These are phyloP conservation scores for Triops cancriformis DNA, from an alignment of 1,140 invertebrate genomes.

Conservation along the genomic window DNA sequence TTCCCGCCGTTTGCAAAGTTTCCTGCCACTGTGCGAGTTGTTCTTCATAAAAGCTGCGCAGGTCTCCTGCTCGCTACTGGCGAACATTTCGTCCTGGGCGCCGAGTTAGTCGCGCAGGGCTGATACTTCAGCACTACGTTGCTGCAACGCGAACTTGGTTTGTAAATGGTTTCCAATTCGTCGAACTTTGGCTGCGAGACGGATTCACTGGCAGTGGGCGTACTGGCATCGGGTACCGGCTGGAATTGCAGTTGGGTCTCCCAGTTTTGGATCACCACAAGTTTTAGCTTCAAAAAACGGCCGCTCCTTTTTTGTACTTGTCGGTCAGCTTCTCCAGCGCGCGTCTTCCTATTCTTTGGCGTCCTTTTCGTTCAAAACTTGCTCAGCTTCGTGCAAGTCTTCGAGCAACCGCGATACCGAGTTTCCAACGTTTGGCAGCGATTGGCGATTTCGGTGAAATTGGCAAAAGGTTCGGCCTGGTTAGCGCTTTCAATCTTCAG, in stretches of 20 bases:
- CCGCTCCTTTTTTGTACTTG: slow-evolving; percentile 26
- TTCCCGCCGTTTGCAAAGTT: not conserved
- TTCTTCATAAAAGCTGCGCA: not conserved
- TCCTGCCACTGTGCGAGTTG: not conserved
- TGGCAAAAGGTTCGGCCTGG: not conserved
- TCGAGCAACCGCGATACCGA: too few species aligned
- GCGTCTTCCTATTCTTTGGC: too few species aligned
- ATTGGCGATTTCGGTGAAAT: not conserved
- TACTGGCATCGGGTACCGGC: not conserved
- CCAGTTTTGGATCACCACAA: slow-evolving; percentile 24
- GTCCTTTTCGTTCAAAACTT: not conserved
- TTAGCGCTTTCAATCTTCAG: not conserved
- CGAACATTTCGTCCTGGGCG: not conserved
- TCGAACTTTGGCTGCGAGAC: not conserved
- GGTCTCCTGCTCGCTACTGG: not conserved
- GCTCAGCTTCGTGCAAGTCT: too few species aligned
- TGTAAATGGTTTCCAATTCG: not conserved
- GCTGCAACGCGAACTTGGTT: not conserved
- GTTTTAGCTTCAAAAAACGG: slow-evolving; percentile 21
- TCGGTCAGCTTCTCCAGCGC: slow-evolving; percentile 13
- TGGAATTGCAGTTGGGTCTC: slow-evolving; percentile 17
- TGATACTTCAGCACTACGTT: not conserved
- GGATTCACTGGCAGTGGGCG: too few species aligned
- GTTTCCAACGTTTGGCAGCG: not conserved
- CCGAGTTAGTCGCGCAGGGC: not conserved